These are phyloP conservation scores for Danio rerio DNA, from an alignment of 2,113 vertebrate species.

Conservation along the genomic window DNA sequence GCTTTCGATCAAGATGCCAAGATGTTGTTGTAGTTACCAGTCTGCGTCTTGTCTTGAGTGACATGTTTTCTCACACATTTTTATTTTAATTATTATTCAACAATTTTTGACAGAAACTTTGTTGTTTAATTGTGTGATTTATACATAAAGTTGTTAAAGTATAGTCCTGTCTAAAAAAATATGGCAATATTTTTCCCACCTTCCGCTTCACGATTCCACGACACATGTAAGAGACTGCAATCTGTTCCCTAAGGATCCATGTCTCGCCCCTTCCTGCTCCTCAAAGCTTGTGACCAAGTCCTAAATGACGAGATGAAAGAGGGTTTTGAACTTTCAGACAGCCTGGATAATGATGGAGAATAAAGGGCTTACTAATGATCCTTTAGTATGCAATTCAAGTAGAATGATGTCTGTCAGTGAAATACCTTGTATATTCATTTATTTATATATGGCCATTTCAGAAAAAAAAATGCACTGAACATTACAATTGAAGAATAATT, in stretches of 20 bases:
- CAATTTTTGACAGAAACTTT: too few species aligned
- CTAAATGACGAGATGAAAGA: slow-evolving; percentile 47
- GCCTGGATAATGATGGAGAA: slow-evolving; percentile 35
- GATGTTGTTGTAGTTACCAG: too few species aligned
- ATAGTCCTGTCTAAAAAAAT: slow-evolving; percentile 13
- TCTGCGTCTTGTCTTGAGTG: too few species aligned
- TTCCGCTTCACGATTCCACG: neutral
- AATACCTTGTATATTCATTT: neutral
- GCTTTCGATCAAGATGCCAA: too few species aligned
- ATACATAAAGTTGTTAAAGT: neutral
- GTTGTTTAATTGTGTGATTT: too few species aligned
- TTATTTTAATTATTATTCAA: too few species aligned
- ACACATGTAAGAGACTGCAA: slow-evolving; percentile 25
- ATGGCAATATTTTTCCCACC: neutral
- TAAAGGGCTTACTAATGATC: slow-evolving; percentile 27
- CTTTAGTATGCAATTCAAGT: slow-evolving; percentile 15
- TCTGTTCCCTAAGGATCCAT: slow-evolving; percentile 37
- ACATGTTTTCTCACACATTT: too few species aligned
- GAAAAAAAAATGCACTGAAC: neutral
- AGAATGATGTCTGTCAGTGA: neutral
- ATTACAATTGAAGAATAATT: too few species aligned
- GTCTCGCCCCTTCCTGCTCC: slow-evolving; percentile 18
- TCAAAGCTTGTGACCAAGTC: slow-evolving; percentile 34
- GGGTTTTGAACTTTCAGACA: neutral
- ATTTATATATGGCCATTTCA: neutral